Base-by-base conservation (phyloP, 1,140 invertebrate genomes). In the Tribolium madens region DNA sequence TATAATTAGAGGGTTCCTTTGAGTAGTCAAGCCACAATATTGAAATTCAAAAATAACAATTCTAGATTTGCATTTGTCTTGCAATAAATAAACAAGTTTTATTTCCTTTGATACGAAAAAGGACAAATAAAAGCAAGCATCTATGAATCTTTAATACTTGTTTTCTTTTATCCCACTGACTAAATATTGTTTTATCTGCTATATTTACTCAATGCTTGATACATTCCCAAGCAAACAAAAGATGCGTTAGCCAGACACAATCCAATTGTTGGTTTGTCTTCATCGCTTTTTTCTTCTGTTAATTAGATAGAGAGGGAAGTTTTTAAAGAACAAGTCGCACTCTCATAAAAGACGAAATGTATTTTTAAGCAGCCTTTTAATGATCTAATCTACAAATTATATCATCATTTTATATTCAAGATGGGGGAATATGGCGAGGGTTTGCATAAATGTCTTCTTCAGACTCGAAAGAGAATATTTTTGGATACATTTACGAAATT, bases 321-420 rank as follows among this genome's bases (percentile, higher is more conserved):
- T 50, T 50, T 50, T 50, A 50, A 50, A 14, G 48, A 50, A 50
- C 48, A 50, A 50, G 18, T 42, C 36, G 7, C 13, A 57, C 10
- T 21, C 52, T 57, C 52, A 26, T 26, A 57, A 57, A 57, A 57
- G 10, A n/a, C 18, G 15, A n/a, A 57, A 57, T 57, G 18, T 26
- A 57, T 57, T 57, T 57, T 57, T 57, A 57, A 57, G 52, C 18
- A 18, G 18, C 15, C 9, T 57, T 57, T 57, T 57, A 57, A 57
- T 57, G 52, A 57, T 57, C 52, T 21, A 57, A 57, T 57, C 18
- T 57, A 57, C 52, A 57, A 57, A 57, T 57, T 57, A 57, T 57
- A 57, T 57, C 52, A 57, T 26, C 52, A 21, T 18, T 57, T 57
- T 57, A 42, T 42, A 42, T 42, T 42, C 36, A 42, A 42, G 36